Percentiles rank a stretch among this genome's conserved stretches.
Conservation (phyloP, 1,140 invertebrate species). For the Adoxophyes honmai region DNA sequence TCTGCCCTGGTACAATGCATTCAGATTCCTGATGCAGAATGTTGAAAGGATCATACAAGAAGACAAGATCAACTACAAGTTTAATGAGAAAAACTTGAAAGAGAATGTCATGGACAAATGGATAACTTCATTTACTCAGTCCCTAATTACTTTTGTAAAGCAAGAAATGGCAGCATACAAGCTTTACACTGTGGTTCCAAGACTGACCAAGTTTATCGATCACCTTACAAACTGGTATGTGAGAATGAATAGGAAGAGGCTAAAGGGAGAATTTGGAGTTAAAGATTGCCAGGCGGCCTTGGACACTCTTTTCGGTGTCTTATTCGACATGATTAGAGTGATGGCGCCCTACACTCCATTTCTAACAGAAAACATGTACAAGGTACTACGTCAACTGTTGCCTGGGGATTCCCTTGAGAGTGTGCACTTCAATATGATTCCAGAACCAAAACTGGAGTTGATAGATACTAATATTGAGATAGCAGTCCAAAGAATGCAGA, state of each 20-base stretch:
- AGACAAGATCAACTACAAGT: conserved; percentile 80
- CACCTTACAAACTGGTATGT: conserved; percentile 99
- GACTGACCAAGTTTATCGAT: conserved; percentile 96
- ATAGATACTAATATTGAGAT: conserved; percentile 94
- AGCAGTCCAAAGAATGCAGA: conserved; percentile 95
- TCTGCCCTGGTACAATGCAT: conserved; percentile 99
- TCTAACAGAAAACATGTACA: conserved; percentile 97
- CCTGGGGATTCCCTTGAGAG: conserved; percentile 79
- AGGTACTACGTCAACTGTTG: conserved; percentile 84
- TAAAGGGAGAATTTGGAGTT: conserved; percentile 91
- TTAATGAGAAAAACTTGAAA: conserved; percentile 79
- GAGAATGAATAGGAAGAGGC: conserved; percentile 94
- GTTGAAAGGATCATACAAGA: conserved; percentile 88
- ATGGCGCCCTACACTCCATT: conserved; percentile 99
- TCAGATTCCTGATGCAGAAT: conserved; percentile 96
- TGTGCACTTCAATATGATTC: conserved; percentile 94
- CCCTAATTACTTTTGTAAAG: conserved; percentile 91
- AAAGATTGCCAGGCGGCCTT: conserved; percentile 91
- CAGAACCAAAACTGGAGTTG: conserved; percentile 82
- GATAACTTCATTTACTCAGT: conserved; percentile 98
- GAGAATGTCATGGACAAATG: conserved; percentile 98
- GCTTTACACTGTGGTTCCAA: conserved; percentile 96
- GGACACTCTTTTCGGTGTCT: conserved; percentile 91
- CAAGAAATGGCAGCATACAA: conserved; percentile 96
- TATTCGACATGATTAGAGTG: conserved; percentile 93